Percentiles rank a stretch among this genome's conserved stretches.
phyloP scores from a whole-genome alignment of 2,888 invertebrate species.

The Andricus curvator region DNA sequence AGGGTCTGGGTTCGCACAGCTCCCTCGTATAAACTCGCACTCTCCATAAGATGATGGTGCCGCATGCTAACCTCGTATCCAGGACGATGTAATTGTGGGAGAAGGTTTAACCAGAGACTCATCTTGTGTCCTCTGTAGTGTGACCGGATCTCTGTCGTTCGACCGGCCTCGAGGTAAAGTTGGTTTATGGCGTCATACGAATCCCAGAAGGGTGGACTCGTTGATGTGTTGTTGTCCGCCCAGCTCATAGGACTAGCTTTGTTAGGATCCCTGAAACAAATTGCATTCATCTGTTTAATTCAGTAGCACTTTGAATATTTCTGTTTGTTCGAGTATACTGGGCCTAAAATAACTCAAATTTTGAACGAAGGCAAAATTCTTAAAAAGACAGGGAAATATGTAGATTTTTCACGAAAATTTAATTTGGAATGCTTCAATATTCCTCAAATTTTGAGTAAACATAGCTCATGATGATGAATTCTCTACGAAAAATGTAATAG shows the following conservation, averaged over 20 bases:
- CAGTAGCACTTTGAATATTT: too few species aligned
- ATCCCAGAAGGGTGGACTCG: conserved; percentile 90
- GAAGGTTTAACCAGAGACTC: conserved; percentile 94
- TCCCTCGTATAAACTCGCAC: conserved; percentile 80
- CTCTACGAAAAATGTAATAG: too few species aligned
- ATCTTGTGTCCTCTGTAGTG: conserved; percentile 97
- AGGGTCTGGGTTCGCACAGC: conserved; percentile 87
- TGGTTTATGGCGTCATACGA: conserved; percentile 95
- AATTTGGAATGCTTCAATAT: too few species aligned
- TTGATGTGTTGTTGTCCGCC: conserved; percentile 72
- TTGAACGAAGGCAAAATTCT: too few species aligned
- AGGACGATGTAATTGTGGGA: conserved; percentile 93
- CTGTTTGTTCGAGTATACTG: too few species aligned
- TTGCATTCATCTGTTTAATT: background rate
- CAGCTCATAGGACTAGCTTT: conserved; percentile 77
- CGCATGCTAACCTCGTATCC: conserved; percentile 92
- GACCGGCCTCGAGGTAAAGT: conserved; percentile 86
- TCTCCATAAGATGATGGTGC: conserved; percentile 91
- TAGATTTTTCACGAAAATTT: too few species aligned
- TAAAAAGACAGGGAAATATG: too few species aligned
- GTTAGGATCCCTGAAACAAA: conserved; percentile 85
- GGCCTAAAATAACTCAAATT: too few species aligned
- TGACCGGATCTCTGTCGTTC: conserved; percentile 86
- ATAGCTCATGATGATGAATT: too few species aligned
- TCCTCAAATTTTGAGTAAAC: too few species aligned